Evolutionary conservation across 2,113 vertebrate genomes (phyloP), one percentile per base, ranked within the genome.

Genomic region (Ivindomyrus marchei): DNA sequence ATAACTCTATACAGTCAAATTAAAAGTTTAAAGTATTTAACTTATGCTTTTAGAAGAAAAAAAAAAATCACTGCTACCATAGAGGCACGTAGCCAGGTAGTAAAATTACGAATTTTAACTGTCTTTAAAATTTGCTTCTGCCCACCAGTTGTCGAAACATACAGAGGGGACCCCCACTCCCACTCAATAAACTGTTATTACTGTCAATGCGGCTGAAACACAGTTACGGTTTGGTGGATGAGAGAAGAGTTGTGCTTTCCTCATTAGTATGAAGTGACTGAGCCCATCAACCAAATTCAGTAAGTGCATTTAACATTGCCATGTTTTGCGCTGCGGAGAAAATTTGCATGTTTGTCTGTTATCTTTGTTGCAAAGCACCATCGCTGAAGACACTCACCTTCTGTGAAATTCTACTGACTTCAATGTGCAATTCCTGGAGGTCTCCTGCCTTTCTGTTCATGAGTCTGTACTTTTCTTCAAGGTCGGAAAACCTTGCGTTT

Each of bases 381-480:
- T 70, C 10, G n/a, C 27, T 31, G 10, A 70, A 31, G 62, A 70
- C 10, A 70, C 62, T 93, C 94, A 99, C 98, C 97, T 99, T 98
- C 93, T 95, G 93, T 83, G 97, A 97, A 92, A 98, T 96, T 50
- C 95, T 92, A n/a, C 92, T 92, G 10, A 98, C 92, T 94, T 97
- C 96, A 89, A 95, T 94, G 94, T 97, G 95, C 93, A 98, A 91
- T 24, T 94, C 93, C 91, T 96, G 93, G 85, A 97, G 92, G 46
- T 93, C 93, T 2, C 91, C 94, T 11, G 95, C 95, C 94, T 97
- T 96, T 80, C 93, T 94, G 53, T 96, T 94, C 53, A 99, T 90
- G 24, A 94, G 92, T 13, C 46, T 93, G 91, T 95, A 98, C 47
- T 97, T 97, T 66, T 96, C 94, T 91, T 98, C 97, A 19, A 99